Evolutionary conservation across 2,888 invertebrate species (phyloP), one percentile per base, ranked within the genome.

Genomic region (Agriopis aurantiaria): DNA sequence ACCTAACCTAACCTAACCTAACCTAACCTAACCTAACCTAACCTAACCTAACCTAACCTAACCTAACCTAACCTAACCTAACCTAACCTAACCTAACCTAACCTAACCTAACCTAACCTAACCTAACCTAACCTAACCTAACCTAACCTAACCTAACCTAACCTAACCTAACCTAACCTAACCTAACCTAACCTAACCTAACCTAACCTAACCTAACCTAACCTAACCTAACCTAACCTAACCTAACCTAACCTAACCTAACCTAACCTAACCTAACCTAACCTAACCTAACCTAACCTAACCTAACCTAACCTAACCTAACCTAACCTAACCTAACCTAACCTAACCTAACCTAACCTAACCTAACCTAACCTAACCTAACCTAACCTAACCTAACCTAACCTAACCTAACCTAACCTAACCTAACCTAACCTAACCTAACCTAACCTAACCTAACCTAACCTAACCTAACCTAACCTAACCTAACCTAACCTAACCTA

Each of bases 31-130:
- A 48, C 48, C 48, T 48, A 48, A 48, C 48, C 48, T 48, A 48
- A 48, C 48, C 48, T 48, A 48, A 48, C 48, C 48, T 48, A 48
- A 48, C 48, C 48, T 48, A 52, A 52, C 52, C 52, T 52, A 52
- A 52, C 52, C 52, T 52, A 52, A 52, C 52, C 52, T 23, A 52
- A 52, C 52, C 51, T 52, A 52, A 52, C 51, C 51, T 52, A 52
- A 52, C 51, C 51, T 52, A 52, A 52, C 51, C 51, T 52, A 52
- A 52, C 51, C 23, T 52, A 52, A 52, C 51, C 51, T 23, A 52
- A 52, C 23, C 51, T 14, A 49, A 49, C 49, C 49, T 49, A 49
- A 49, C 49, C 49, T 49, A 49, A 49, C 51, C 51, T 17, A 52
- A 14, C 51, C 51, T 23, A 52, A 52, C 51, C 51, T 17, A 52